Base-by-base conservation (phyloP, 2,113 vertebrate genomes). In the Neolamprologus longior region DNA sequence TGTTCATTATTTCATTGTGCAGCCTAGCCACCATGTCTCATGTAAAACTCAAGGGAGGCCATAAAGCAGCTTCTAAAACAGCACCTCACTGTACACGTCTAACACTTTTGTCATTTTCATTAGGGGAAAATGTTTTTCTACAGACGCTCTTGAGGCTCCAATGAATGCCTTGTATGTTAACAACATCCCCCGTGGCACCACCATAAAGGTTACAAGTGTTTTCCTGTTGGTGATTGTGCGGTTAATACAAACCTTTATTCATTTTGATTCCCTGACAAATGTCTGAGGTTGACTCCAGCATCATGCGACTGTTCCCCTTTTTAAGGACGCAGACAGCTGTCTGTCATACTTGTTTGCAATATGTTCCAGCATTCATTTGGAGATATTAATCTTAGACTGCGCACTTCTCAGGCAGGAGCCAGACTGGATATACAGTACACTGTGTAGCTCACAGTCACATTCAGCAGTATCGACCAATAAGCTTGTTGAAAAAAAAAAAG, bases 61-160 rank as follows among this genome's bases (percentile, higher is more conserved):
- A 81, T 95, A 92, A 94, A 95, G 83, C 92, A 83, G 83, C 89
- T 53, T 90, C 61, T 92, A 86, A 90, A 92, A 94, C 89, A 94
- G 86, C 92, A 90, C 68, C 84, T 84, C 88, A 89, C 89, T 90
- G 90, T 92, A 91, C 52, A 81, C 85, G 50, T 91, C 83, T 40
- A 87, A 90, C 91, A 92, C 92, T 90, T 86, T 92, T 93, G 93
- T 94, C 88, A 91, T 88, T 88, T 95, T 94, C 85, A 94, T 90
- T 71, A 55, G 87, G 53, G 91, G 89, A 86, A 91, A 92, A 86
- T 86, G 66, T 90, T 90, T 92, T 89, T 89, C 61, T 83, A 47
- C 61, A 45, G 35, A 66, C 33, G 47, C 52, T 84, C 58, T 82
- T 17, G 52, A 80, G 80, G 15, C 82, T 80, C 42, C 7, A 40